Conservation (phyloP, 1,140 invertebrate species). For the Megalopta genalis region DNA sequence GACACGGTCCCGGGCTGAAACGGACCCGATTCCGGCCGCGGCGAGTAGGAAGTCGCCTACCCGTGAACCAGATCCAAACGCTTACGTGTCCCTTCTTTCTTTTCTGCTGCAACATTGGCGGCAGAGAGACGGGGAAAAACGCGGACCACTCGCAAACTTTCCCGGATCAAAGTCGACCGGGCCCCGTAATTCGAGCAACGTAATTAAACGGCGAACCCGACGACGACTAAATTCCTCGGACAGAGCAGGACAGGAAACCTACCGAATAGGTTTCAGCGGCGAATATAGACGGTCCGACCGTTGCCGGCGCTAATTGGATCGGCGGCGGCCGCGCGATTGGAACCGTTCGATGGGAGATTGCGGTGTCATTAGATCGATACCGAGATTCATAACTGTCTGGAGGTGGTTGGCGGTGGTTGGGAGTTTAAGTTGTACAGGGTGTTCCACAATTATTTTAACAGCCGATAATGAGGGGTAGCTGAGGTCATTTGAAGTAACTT, state of each 20-base stretch:
- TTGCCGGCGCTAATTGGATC: conserved; percentile 22
- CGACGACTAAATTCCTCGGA: conserved; percentile 19
- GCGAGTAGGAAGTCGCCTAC: conserved; percentile 38
- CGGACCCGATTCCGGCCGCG: conserved; percentile 9
- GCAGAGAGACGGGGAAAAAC: conserved; percentile 8
- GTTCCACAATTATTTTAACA: too few species aligned
- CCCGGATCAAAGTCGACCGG: conserved; percentile 41
- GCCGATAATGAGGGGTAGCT: too few species aligned
- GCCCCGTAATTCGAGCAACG: conserved; percentile 25
- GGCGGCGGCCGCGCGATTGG: neutral
- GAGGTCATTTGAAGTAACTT: too few species aligned
- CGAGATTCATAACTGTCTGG: neutral
- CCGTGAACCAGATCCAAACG: conserved; percentile 30
- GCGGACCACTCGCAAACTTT: conserved; percentile 37
- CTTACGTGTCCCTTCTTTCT: conserved; percentile 41
- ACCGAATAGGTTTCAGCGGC: conserved; percentile 21
- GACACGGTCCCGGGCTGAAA: conserved; percentile 12
- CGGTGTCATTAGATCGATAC: neutral
- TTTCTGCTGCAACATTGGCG: neutral
- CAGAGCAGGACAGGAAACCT: neutral
- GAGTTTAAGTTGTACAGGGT: too few species aligned
- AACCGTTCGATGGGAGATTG: conserved; percentile 12
- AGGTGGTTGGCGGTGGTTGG: too few species aligned
- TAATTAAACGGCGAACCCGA: conserved; percentile 16
- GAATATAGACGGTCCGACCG: conserved; percentile 4